Percentiles rank a stretch among this genome's conserved stretches.
Conservation (phyloP, 2,113 vertebrate genomes). For the Varanus salvator region DNA sequence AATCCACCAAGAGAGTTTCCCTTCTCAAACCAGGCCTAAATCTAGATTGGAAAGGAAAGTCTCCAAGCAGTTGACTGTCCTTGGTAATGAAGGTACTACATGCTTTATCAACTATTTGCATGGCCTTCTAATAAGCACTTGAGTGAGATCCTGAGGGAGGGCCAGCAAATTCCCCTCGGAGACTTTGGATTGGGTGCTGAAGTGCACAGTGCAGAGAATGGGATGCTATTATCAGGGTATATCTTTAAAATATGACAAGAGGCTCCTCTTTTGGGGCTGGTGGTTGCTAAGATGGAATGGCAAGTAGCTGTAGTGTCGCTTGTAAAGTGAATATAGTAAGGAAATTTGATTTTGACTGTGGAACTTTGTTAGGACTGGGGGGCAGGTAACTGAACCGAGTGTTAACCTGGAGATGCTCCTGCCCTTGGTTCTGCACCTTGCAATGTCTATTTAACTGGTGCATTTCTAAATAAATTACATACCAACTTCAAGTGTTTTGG, state of each 20-base stretch:
- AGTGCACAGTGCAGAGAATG: not conserved
- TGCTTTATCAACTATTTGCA: not conserved
- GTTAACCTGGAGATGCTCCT: not conserved
- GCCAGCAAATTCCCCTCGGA: not conserved
- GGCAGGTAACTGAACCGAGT: not conserved
- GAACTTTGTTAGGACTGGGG: no score
- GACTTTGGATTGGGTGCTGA: not conserved
- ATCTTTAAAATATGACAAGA: not conserved
- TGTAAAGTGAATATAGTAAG: not conserved
- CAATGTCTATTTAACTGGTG: not conserved
- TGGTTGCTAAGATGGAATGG: not conserved
- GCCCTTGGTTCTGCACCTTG: not conserved
- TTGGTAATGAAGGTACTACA: not conserved
- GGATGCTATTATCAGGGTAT: not conserved
- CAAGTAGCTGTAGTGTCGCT: not conserved
- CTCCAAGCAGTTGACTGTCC: not conserved
- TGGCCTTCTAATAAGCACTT: not conserved
- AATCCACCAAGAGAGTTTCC: no score
- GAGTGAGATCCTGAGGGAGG: not conserved
- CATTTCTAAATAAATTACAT: not conserved
- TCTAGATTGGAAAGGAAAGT: no score
- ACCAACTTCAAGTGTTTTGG: not conserved
- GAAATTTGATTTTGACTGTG: no score
- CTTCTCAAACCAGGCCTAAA: no score
- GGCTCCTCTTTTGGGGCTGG: not conserved